Evolutionary conservation across 2,888 invertebrate genomes (phyloP), one percentile per base, ranked within the genome.

Genomic region (Conchocele bisecta): DNA sequence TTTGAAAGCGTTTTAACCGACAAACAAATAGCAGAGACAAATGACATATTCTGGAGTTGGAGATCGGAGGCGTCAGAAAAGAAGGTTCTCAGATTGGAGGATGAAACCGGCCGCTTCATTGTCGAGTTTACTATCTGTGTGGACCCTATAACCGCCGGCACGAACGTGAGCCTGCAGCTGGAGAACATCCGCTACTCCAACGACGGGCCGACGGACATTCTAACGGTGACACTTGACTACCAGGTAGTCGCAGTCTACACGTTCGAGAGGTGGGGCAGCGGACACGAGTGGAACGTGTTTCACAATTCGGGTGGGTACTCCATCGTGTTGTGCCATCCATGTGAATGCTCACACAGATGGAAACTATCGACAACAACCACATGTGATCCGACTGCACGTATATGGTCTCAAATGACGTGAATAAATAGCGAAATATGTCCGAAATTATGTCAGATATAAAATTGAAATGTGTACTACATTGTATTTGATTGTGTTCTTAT

Each of bases 51-150:
- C 29, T 56, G 61, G 48, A 20, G 26, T 6, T 74, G 73, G 73
- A 20, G 76, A 22, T 76, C 76, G 5, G 59, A 69, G 15, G 76
- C 76, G 2, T 72, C 68, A 3, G 50, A 69, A 2, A 17, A 29
- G 22, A 72, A 72, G 48, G 66, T 72, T 2, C 35, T 76, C 0
- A 39, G 63, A 6, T 24, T 69, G 0, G 57, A 57, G 24, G 61
- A 61, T 44, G n/a, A 33, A 22, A 26, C 15, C 11, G 57, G 68
- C 17, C 20, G 31, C 24, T 15, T 48, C 5, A 39, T 31, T 2
- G 31, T 69, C 2, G 41, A 39, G 9, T 29, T 69, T 20, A 20
- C 22, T 0, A 9, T 69, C 1, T 69, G 68, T 31, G n/a, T 69
- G 5, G 31, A 31, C 6, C 57, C 68, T 1, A 17, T 39, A 26